Percentiles rank a stretch among this genome's conserved stretches.
Evolutionary conservation across 2,113 vertebrate species (phyloP).

Genomic region (Hystrix brachyura): DNA sequence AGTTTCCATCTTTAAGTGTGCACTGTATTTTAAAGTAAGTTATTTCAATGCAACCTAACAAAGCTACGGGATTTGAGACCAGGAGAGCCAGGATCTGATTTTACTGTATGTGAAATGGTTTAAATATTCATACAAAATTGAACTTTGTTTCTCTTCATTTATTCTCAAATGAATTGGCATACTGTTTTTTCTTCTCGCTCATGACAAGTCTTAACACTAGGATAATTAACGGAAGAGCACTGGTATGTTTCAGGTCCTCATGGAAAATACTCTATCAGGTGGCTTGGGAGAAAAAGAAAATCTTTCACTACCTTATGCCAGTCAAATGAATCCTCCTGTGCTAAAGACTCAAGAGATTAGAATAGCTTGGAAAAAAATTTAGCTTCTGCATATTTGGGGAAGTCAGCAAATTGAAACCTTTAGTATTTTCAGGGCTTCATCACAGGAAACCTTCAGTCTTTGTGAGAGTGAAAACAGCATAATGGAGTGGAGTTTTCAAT

Average conservation of each 20-base stretch:
- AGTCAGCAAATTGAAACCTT: constrained; percentile 56
- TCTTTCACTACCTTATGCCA: constrained; percentile 32
- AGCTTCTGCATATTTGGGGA: not conserved
- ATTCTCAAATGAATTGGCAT: constrained; percentile 60
- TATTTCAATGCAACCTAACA: constrained; percentile 50
- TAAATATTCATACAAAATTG: constrained; percentile 61
- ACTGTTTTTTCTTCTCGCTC: constrained; percentile 42
- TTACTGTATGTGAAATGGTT: constrained; percentile 65
- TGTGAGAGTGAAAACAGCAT: not conserved
- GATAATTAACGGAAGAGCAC: not conserved
- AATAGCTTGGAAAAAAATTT: constrained; percentile 44
- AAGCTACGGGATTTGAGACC: constrained; percentile 50
- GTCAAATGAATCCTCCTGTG: constrained; percentile 43
- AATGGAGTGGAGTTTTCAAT: constrained; percentile 13
- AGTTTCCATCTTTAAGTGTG: constrained; percentile 1
- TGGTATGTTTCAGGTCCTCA: constrained; percentile 17
- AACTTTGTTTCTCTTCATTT: constrained; percentile 49
- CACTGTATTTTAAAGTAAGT: constrained; percentile 59
- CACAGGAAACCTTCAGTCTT: not conserved
- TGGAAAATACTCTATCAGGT: constrained; percentile 46
- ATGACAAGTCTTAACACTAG: constrained; percentile 21
- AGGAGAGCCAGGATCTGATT: constrained; percentile 48
- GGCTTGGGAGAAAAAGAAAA: constrained; percentile 51
- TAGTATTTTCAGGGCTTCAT: constrained; percentile 3
- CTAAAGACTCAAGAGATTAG: not conserved